Base-by-base conservation (phyloP, 2,113 vertebrate genomes). In the Aspidoscelis tigris region DNA sequence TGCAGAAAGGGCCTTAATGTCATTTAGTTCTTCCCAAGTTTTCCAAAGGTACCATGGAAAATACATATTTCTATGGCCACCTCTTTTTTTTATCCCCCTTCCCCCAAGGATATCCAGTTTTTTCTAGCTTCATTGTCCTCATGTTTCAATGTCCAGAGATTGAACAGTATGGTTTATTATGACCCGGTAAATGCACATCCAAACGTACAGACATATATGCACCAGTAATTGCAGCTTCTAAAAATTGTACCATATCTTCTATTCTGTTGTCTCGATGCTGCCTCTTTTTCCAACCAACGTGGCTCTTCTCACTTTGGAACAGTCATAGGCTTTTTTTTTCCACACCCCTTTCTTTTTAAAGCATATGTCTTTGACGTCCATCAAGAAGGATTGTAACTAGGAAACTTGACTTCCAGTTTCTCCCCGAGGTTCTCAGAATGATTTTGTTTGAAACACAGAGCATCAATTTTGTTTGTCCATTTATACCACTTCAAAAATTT, bases 271-370 rank as follows among this genome's bases (percentile, higher is more conserved):
- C 93, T 88, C 74, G 7, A 83, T 86, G 84, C 88, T 90, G 87
- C 92, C 86, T 88, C 88, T 92, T 93, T 94, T 94, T 92, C 91
- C 92, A 87, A 93, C 92, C 93, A 95, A 94, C 94, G 94, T 95
- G 94, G 93, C 94, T 94, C 86, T 88, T 88, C 87, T 82, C 81
- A 84, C 90, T 90, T 91, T 85, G 88, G 90, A 94, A 93, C 76
- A 92, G 87, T 76, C 7, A 22, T 93, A 93, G 92, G 89, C 74
- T 7, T 18, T 78, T 73, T n/a, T 16, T 18, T 16, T 61, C 2
- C 14, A 2, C 14, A 16, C 10, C n/a, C 21, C 12, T 55, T 76
- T 53, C 9, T 55, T 58, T 65, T 75, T 66, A 16, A 69, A 78
- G 39, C 58, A 64, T 58, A 33, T 79, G 69, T 14, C 26, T 22